Conservation (phyloP, 2,888 invertebrate species). For the Allolobophora icterica region DNA sequence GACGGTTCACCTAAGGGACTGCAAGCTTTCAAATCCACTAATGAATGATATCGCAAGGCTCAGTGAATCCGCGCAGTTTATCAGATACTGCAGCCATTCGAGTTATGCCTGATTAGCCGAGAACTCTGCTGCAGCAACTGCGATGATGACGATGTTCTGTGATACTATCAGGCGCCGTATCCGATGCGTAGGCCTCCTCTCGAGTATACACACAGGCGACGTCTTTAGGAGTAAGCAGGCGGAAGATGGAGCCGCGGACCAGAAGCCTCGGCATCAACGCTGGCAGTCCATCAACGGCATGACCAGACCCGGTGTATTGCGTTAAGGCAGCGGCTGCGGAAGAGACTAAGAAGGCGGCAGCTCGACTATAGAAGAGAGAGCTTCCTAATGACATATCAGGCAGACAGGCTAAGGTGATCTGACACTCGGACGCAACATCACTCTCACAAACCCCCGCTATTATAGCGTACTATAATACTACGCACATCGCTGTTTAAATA, state of each 20-base stretch:
- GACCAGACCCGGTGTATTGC: not conserved
- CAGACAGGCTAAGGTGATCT: not conserved
- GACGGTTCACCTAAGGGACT: too few relatives aligned
- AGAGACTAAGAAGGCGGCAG: not conserved
- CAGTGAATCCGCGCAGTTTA: not conserved
- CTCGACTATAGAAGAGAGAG: not conserved
- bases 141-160: not conserved
- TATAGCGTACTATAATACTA: not conserved
- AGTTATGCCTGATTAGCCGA: not conserved
- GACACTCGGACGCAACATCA: not conserved
- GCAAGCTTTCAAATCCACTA: not conserved
- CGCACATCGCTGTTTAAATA: conserved; percentile 4
- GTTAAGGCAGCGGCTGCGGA: not conserved
- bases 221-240: not conserved
- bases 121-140: not conserved
- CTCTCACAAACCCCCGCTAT: not conserved
- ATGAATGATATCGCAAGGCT: not conserved
- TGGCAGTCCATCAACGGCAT: not conserved
- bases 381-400: conserved; percentile 9
- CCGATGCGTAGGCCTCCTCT: not conserved
- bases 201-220: not conserved
- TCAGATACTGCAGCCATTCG: not conserved
- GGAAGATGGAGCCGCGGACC: not conserved
- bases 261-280: not conserved
- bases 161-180: not conserved